Conservation (phyloP, 53 echinoderm and acorn worm species). For the Mesocentrotus franciscanus region DNA sequence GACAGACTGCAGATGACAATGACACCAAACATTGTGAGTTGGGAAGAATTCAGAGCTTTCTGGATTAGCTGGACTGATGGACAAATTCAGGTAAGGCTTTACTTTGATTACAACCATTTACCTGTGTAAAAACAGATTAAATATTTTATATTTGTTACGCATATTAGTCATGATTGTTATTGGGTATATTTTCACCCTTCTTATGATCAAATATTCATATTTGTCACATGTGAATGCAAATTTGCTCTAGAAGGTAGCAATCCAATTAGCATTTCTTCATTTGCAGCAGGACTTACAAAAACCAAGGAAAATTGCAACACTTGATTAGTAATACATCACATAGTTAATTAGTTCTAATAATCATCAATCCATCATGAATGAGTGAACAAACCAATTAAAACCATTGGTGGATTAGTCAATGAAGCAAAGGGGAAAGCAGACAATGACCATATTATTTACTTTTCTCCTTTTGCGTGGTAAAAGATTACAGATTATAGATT, state of each 20-base stretch:
- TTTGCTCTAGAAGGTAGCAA: neutral
- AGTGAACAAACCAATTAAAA: neutral
- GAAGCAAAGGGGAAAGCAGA: too few relatives aligned
- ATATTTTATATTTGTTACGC: too few relatives aligned
- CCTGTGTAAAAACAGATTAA: too few relatives aligned
- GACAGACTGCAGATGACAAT: slow-evolving; percentile 68
- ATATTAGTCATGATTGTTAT: too few relatives aligned
- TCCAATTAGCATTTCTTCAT: neutral
- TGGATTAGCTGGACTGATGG: slow-evolving; percentile 92
- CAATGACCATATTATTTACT: neutral
- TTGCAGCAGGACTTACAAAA: neutral
- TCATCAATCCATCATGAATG: neutral
- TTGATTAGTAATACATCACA: too few relatives aligned
- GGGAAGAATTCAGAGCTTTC: slow-evolving; percentile 96
- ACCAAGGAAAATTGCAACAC: neutral
- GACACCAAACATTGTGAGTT: slow-evolving; percentile 80
- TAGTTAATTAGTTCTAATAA: neutral
- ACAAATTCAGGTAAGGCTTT: slow-evolving; percentile 77
- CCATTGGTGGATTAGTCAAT: neutral
- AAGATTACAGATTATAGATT: too few relatives aligned
- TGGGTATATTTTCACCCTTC: too few relatives aligned
- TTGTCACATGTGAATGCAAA: neutral
- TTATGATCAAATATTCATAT: neutral
- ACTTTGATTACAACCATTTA: neutral
- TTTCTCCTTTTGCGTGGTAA: neutral